A percentile compares a stretch with the other conserved stretches of the same genome.
Evolutionary conservation across 2,888 invertebrate genomes (phyloP).

Genomic region (Leptopterna dolabrata): DNA sequence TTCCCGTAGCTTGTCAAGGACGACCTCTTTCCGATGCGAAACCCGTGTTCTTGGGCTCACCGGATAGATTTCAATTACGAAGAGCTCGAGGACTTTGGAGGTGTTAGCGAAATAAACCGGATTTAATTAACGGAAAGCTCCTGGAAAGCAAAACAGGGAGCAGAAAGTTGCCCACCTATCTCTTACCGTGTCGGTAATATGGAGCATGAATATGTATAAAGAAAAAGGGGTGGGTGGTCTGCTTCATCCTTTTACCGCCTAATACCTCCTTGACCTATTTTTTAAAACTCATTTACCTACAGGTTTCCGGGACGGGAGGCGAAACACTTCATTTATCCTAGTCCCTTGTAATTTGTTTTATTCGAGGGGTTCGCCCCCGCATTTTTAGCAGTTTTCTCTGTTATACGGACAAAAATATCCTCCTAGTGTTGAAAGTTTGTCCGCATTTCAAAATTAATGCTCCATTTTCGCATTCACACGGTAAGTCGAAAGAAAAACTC

Average conservation of each 20-base stretch:
- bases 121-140: conserved; percentile 39
- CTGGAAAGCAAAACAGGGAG: conserved; percentile 10
- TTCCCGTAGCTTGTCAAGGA: neutral
- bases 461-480: no score
- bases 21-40: neutral
- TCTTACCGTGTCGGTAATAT: conserved; percentile 29
- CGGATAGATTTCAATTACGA: conserved; percentile 34
- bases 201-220: conserved; percentile 42
- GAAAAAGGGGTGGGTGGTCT: neutral
- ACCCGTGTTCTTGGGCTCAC: neutral
- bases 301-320: conserved; percentile 1
- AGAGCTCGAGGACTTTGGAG: conserved; percentile 10
- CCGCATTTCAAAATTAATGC: no score
- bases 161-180: conserved; percentile 37
- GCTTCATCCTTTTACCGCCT: neutral
- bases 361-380: neutral
- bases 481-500: no score
- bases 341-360: neutral
- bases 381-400: neutral
- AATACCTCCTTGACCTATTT: conserved; percentile 43
- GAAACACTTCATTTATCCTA: neutral
- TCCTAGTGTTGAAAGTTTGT: neutral
- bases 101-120: conserved; percentile 40
- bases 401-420: neutral
- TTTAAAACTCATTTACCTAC: conserved; percentile 36